Evolutionary conservation across 2,888 invertebrate genomes (phyloP).

Genomic region (Campopleginae sp.): DNA sequence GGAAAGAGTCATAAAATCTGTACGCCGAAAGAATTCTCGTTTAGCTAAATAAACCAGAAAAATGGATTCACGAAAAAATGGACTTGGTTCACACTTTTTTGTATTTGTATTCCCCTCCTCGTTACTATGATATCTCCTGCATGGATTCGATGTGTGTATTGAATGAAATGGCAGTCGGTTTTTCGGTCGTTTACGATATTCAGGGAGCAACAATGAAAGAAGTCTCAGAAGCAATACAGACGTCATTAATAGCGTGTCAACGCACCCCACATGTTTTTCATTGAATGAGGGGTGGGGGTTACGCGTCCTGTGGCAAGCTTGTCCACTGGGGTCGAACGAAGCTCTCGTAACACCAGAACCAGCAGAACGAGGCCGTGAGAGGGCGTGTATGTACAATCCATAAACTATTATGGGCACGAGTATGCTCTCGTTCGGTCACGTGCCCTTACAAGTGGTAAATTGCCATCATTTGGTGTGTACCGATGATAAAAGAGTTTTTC

Average conservation of each 20-base stretch:
- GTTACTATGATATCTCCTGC: not conserved
- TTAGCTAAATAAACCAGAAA: conserved; percentile 20
- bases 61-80: conserved; percentile 19
- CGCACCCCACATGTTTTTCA: conserved; percentile 63
- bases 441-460: conserved; percentile 79
- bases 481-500: conserved; percentile 60
- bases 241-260: conserved; percentile 72
- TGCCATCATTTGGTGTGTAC: conserved; percentile 77
- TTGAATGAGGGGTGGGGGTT: conserved; percentile 53
- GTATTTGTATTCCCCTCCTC: not conserved
- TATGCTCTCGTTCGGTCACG: conserved; percentile 77
- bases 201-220: conserved; percentile 39
- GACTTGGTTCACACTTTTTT: conserved; percentile 54
- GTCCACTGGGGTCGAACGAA: conserved; percentile 59
- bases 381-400: conserved; percentile 74
- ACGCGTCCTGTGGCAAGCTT: conserved; percentile 36
- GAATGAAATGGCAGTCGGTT: conserved; percentile 22
- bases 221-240: conserved; percentile 44
- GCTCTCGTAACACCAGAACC: conserved; percentile 67
- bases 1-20: not conserved
- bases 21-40: not conserved
- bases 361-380: conserved; percentile 64
- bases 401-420: conserved; percentile 79
- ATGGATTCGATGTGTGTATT: not conserved
- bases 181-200: conserved; percentile 62